Evolutionary conservation across 2,797 vertebrate species (phyloP).

Genomic region (Leptatherina wallacei): DNA sequence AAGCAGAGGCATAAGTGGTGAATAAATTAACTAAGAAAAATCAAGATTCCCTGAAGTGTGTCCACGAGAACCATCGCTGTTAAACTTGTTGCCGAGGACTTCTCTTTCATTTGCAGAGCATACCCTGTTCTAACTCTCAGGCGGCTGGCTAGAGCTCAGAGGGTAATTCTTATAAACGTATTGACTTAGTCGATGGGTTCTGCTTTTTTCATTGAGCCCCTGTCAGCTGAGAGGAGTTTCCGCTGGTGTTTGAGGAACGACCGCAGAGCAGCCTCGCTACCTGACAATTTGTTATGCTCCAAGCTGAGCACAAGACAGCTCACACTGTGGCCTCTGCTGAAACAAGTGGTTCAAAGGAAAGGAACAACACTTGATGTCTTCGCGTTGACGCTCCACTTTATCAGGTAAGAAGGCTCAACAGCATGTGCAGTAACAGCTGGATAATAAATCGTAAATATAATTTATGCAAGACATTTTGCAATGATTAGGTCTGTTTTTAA

Average conservation of each 20-base stretch:
- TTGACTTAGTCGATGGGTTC: conserved; percentile 55
- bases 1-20: conserved; percentile 19
- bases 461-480: neutral
- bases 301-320: conserved; percentile 27
- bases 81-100: conserved; percentile 37
- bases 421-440: neutral
- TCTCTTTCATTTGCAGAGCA: conserved; percentile 26
- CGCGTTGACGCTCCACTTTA: conserved; percentile 10
- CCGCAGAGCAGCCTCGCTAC: conserved; percentile 25
- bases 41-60: conserved; percentile 34
- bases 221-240: conserved; percentile 55
- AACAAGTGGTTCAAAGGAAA: conserved; percentile 26
- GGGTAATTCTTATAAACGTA: conserved; percentile 52
- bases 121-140: conserved; percentile 12
- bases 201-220: conserved; percentile 49
- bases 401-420: conserved; percentile 63
- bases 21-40: conserved; percentile 39
- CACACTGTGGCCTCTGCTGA: conserved; percentile 9
- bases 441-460: neutral
- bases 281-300: conserved; percentile 36
- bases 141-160: conserved; percentile 21
- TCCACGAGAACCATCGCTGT: conserved; percentile 17
- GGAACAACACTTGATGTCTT: conserved; percentile 22
- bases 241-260: conserved; percentile 36
- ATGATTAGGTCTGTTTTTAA: neutral